Evolutionary conservation across 2,888 invertebrate genomes (phyloP).

Genomic region (Melipona bicolor): DNA sequence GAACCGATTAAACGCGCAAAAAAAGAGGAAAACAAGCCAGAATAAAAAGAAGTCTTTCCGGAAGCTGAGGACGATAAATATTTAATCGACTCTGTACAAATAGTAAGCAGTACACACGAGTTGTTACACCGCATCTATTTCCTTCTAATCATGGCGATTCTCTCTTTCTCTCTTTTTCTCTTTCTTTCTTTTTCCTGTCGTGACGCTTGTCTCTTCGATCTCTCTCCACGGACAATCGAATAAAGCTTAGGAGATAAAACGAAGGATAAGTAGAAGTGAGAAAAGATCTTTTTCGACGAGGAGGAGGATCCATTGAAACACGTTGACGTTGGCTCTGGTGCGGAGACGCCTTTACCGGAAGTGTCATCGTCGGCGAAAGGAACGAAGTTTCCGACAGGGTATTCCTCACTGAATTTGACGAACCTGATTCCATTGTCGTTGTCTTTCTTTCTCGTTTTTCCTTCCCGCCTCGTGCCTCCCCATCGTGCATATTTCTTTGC

Average conservation of each 20-base stretch:
- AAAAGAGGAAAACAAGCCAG: neutral
- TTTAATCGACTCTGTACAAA: neutral
- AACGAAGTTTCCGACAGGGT: conserved; percentile 18
- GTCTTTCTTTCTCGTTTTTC: neutral
- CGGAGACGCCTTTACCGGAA: conserved; percentile 40
- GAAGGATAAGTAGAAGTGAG: conserved; percentile 52
- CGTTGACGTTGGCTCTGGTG: conserved; percentile 26
- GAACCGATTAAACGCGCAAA: neutral
- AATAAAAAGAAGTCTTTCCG: neutral
- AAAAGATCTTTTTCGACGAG: conserved; percentile 31
- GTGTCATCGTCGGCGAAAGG: conserved; percentile 38
- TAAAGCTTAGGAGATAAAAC: conserved; percentile 63
- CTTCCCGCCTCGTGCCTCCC: too few species aligned
- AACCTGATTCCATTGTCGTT: conserved; percentile 13
- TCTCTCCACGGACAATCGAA: conserved; percentile 54
- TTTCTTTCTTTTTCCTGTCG: neutral
- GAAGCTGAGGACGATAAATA: conserved; percentile 34
- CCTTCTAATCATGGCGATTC: conserved; percentile 10
- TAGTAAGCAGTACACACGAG: neutral
- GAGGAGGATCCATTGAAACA: conserved; percentile 53
- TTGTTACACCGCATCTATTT: conserved; percentile 21
- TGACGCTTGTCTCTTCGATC: conserved; percentile 16
- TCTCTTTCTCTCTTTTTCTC: neutral
- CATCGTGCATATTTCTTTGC: neutral
- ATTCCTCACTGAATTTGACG: conserved; percentile 15